Percentiles rank a stretch among this genome's conserved stretches.
These are phyloP conservation scores for Hormaphis cornu DNA, from an alignment of 1,140 invertebrate genomes.

Conservation along the genomic window DNA sequence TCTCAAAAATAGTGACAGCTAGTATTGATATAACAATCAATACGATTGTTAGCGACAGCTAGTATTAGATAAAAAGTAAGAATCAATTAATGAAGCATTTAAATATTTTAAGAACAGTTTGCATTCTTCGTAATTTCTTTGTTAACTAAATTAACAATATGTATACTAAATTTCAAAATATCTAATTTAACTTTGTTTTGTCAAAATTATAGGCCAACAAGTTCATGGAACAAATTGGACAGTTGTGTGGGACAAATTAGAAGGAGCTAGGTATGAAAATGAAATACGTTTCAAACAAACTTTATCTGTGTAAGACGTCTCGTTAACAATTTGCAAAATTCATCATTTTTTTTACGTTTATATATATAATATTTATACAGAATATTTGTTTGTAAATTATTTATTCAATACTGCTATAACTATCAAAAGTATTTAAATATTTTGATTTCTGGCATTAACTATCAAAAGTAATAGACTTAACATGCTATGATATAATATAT, in stretches of 20 bases:
- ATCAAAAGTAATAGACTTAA: not conserved
- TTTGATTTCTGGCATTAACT: not conserved
- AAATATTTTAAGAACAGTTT: no score
- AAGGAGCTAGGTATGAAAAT: slow-evolving; percentile 19
- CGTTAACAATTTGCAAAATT: no score
- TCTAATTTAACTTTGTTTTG: not conserved
- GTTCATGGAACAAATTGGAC: slow-evolving; percentile 13
- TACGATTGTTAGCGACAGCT: no score
- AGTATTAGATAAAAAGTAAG: no score
- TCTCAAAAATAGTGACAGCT: no score
- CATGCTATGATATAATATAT: no score
- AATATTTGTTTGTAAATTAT: slow-evolving; percentile 6
- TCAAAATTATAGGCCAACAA: not conserved
- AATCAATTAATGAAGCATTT: no score
- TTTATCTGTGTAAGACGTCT: no score
- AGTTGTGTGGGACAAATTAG: slow-evolving; percentile 20
- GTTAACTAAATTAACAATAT: no score
- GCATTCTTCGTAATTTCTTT: not conserved
- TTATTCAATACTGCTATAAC: not conserved
- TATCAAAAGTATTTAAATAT: not conserved
- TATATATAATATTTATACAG: no score
- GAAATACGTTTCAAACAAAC: not conserved
- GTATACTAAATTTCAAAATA: no score
- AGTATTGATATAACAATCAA: no score
- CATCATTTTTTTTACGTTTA: not conserved